Evolutionary conservation across 2,888 invertebrate species (phyloP).

Genomic region (Heliconius sara): DNA sequence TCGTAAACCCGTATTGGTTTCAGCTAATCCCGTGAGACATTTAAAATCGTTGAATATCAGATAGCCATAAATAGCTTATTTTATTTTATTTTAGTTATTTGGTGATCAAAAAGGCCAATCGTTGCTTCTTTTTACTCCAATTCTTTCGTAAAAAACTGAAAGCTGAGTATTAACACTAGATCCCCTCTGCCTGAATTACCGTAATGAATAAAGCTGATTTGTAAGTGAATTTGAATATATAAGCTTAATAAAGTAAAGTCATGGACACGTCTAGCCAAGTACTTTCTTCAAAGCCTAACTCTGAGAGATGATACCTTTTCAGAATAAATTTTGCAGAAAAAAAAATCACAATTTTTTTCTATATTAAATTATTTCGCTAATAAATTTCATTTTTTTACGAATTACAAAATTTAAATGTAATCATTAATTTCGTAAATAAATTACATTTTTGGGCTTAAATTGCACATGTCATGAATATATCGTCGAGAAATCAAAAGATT

Average conservation of each 20-base stretch:
- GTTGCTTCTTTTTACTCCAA: too few species aligned
- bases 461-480: too few species aligned
- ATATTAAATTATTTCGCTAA: neutral
- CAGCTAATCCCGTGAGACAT: constrained; percentile 44
- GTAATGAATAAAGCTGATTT: too few species aligned
- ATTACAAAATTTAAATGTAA: neutral
- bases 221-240: neutral
- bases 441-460: neutral
- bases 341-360: neutral
- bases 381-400: too few species aligned
- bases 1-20: constrained; percentile 53
- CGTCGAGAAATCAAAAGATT: too few species aligned
- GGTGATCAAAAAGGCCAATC: neutral
- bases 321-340: neutral
- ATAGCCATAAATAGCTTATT: constrained; percentile 22
- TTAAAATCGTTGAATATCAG: constrained; percentile 42
- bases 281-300: neutral
- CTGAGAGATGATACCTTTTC: neutral
- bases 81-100: constrained; percentile 4
- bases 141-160: too few species aligned
- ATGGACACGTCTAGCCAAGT: neutral
- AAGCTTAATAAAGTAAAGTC: neutral
- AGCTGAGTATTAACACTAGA: too few species aligned
- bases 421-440: neutral
- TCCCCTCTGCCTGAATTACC: too few species aligned